Percentiles rank a stretch among this genome's conserved stretches.
Conservation (phyloP, 2,888 invertebrate genomes). For the Drosophila tanythrix region DNA sequence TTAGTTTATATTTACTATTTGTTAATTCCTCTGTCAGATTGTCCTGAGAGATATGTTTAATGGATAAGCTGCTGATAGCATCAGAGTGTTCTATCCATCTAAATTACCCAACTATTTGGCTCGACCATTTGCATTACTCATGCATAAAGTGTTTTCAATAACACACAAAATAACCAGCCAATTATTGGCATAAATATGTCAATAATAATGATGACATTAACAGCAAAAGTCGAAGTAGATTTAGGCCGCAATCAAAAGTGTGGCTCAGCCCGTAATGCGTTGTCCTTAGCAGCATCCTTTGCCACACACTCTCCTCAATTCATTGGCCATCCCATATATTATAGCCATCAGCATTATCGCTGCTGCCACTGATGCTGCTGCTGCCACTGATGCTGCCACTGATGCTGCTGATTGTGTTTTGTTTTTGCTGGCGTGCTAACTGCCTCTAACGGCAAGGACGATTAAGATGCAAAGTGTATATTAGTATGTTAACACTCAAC, state of each 20-base stretch:
- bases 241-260: slow-evolving; percentile 53
- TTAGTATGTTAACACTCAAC: slow-evolving; percentile 76
- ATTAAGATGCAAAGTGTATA: slow-evolving; percentile 81
- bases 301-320: slow-evolving; percentile 1
- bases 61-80: background rate
- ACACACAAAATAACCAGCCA: slow-evolving; percentile 47
- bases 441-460: slow-evolving; percentile 59
- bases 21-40: background rate
- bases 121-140: slow-evolving; percentile 28
- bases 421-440: slow-evolving; percentile 39
- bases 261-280: slow-evolving; percentile 16
- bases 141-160: slow-evolving; percentile 50
- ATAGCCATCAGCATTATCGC: slow-evolving; percentile 35
- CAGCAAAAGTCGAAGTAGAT: slow-evolving; percentile 27
- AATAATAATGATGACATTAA: slow-evolving; percentile 56
- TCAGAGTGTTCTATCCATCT: background rate
- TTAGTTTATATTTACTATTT: background rate
- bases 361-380: slow-evolving; percentile 6
- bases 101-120: background rate
- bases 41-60: background rate
- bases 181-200: slow-evolving; percentile 61
- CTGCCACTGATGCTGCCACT: background rate
- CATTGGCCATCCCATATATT: slow-evolving; percentile 7
- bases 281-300: slow-evolving; percentile 23
- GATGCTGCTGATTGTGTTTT: slow-evolving; percentile 6